Evolutionary conservation across 2,888 invertebrate genomes (phyloP), one percentile per base, ranked within the genome.

Genomic region (Microplitis manilae): DNA sequence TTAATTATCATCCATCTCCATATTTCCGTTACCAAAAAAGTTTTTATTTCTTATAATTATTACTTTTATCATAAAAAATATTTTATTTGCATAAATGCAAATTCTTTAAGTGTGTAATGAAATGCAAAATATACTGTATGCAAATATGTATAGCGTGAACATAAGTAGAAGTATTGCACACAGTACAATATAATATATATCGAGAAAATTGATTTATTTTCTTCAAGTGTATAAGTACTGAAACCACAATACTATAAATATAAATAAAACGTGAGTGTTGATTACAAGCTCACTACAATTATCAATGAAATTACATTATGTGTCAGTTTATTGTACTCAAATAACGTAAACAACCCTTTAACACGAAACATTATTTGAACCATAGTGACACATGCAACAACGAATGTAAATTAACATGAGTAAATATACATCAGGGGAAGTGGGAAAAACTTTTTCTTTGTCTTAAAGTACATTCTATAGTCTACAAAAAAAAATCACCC

Each of bases 281-380:
- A 71, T 38, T 39, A 9, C 61, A 39, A 68, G 4, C 68, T 15
- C n/a, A n/a, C n/a, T 13, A 39, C 8, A 71, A 71, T 62, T 61
- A 71, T 71, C 39, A 61, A 71, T 71, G 61, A 71, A 71, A 61
- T 61, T 61, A 71, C 39, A 13, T 60, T 15, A 60, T 13, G 17
- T 17, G 15, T 5, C 13, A 62, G 40, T 62, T 71, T 7, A 30
- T 71, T 61, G 7, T 70, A 70, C 20, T 5, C 50, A 9, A 9
- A 50, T 5, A 15, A 50, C 20, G 20, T 20, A 50, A 69, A 41
- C 30, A 41, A 20, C 20, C 40, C 20, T 20, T 41, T 17, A n/a
- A 68, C 38, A 39, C n/a, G 15, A 68, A 68, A 40, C 39, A 68
- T n/a, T 8, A 68, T 60, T 41, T 64, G 62, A 17, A 17, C 30